Base-by-base conservation (phyloP, 1,140 invertebrate species). In the Frieseomelitta varia region DNA sequence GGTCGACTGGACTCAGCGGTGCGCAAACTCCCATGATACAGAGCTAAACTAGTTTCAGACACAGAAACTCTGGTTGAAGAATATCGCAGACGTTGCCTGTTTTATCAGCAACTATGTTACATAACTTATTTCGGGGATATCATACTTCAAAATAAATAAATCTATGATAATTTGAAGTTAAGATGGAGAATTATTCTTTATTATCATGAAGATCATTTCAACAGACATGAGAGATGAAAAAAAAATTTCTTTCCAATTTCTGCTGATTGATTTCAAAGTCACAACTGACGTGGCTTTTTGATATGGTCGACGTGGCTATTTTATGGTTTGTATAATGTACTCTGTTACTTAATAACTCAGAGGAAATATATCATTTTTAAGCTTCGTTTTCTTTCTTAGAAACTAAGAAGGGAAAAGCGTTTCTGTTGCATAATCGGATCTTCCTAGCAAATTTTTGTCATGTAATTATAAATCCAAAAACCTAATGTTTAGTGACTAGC, bases 1-100 rank as follows among this genome's bases (percentile, higher is more conserved):
- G 69, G 61, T 83, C 53, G 39, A 27, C 10, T 15, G 39, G 10
- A 69, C 24, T 61, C 75, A 84, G 51, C 77, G 69, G 82, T 67
- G 77, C 81, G 67, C 68, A 73, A 84, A 73, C 68, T 72, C 77
- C 55, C 30, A 11, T 39, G 56, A 61, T 34, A 61, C 10, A 51
- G 34, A 4, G 17, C 21, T 10, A 58, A 83, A 83, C 74, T 69
- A 69, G 74, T 83, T 83, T 1, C n/a, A 55, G 73, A 30, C 12
- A 58, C 65, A 55, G 71, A 47, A 81, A 81, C 14, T 15, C 56
- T 4, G 63, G 21, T 47, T 11, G n/a, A 81, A 12, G 67, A 27
- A 65, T 51, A 21, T 30, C 21, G n/a, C 74, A 76, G 56, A 10
- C 27, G 47, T 73, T 53, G 27, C 14, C 53, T 17, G 10, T 55